Evolutionary conservation across 2,113 vertebrate species (phyloP).

Genomic region (Cynocephalus volans): DNA sequence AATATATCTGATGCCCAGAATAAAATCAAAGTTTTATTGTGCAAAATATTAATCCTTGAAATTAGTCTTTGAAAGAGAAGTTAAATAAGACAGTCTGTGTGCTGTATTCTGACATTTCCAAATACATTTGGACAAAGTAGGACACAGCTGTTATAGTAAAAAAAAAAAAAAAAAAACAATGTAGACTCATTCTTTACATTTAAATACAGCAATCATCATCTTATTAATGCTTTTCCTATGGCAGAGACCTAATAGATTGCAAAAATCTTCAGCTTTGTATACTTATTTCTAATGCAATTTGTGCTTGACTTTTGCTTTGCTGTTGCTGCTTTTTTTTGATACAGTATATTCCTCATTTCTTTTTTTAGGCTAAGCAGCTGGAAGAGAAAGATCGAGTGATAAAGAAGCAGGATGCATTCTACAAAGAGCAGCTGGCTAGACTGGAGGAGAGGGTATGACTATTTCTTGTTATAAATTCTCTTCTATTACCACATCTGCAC

Average conservation of each 20-base stretch:
- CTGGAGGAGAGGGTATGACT: conserved; percentile 95
- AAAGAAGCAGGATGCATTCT: conserved; percentile 96
- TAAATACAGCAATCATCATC: conserved; percentile 83
- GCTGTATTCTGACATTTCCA: conserved; percentile 44
- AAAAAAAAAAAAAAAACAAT: conserved; percentile 46
- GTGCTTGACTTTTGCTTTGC: conserved; percentile 77
- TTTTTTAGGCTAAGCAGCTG: conserved; percentile 95
- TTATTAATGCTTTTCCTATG: conserved; percentile 80
- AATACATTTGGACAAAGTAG: conserved; percentile 72
- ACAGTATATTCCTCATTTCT: conserved; percentile 70
- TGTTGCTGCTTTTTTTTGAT: conserved; percentile 80
- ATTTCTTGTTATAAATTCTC: conserved; percentile 32
- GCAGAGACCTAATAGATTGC: conserved; percentile 65
- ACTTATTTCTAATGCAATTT: conserved; percentile 73
- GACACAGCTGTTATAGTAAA: conserved; percentile 82
- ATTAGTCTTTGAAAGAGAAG: conserved; percentile 47
- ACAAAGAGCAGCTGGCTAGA: conserved; percentile 96
- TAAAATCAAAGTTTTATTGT: conserved; percentile 55
- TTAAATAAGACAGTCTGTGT: conserved; percentile 14
- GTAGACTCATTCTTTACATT: conserved; percentile 68
- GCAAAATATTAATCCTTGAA: conserved; percentile 64
- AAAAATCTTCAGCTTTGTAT: background rate
- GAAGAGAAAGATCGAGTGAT: conserved; percentile 95
- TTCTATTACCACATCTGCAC: background rate
- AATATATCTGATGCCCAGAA: background rate